Percentiles rank a stretch among this genome's conserved stretches.
Evolutionary conservation across 1,140 invertebrate species (phyloP).

Genomic region (Plodia interpunctella): DNA sequence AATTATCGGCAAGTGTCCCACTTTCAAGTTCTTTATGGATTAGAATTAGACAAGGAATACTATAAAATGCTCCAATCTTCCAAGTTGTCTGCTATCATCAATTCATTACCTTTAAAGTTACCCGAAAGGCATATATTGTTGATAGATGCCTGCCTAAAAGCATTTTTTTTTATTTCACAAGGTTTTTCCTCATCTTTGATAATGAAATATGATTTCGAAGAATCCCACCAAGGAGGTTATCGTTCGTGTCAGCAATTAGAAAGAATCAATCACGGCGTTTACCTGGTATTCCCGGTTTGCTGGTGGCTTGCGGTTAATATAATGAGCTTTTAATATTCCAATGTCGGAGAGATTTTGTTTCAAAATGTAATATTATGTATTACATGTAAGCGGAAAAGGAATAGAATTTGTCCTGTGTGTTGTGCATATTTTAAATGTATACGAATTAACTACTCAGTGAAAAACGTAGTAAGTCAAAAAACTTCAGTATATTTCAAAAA

Average conservation of each 20-base stretch:
- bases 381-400: no score
- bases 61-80: no score
- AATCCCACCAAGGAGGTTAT: background rate
- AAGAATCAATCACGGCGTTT: background rate
- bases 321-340: slow-evolving; percentile 1
- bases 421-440: no score
- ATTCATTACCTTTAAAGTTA: no score
- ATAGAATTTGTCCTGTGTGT: no score
- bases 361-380: background rate
- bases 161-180: background rate
- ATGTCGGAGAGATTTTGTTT: background rate
- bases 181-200: background rate
- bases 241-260: slow-evolving; percentile 4
- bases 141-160: no score
- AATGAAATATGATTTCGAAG: background rate
- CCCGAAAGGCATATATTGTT: no score
- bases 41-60: no score
- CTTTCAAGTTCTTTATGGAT: no score
- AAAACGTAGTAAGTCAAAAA: slow-evolving; percentile 6
- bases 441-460: slow-evolving; percentile 2
- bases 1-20: no score
- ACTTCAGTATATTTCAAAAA: slow-evolving; percentile 13
- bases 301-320: slow-evolving; percentile 5
- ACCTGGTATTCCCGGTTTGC: background rate
- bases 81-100: no score